These are phyloP conservation scores for Craseonycteris thonglongyai DNA, from an alignment of 2,113 vertebrate species.

Conservation along the genomic window DNA sequence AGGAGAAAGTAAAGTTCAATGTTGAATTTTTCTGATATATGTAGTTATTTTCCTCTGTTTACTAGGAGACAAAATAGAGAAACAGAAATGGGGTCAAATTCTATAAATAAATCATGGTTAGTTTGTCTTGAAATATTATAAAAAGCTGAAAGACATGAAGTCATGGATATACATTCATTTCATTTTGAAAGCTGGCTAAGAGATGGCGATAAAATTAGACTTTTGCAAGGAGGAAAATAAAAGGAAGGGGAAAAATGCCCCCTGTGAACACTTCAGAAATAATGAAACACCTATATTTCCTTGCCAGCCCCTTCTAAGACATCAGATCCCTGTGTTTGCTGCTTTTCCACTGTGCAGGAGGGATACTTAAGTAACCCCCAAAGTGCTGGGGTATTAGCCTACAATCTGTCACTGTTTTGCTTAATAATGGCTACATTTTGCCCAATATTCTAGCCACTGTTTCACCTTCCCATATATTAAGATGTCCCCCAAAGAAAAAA, in stretches of 20 bases:
- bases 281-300: conserved; percentile 17
- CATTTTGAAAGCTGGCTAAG: conserved; percentile 48
- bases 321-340: neutral
- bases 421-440: conserved; percentile 10
- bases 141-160: conserved; percentile 57
- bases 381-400: neutral
- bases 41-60: conserved; percentile 55
- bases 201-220: conserved; percentile 29
- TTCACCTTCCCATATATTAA: conserved; percentile 17
- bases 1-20: conserved; percentile 64
- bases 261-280: conserved; percentile 18
- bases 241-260: neutral
- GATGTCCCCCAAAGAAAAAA: conserved; percentile 33
- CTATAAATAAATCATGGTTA: conserved; percentile 63
- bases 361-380: neutral
- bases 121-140: conserved; percentile 57
- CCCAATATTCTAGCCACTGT: neutral
- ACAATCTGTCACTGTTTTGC: neutral
- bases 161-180: conserved; percentile 50
- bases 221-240: conserved; percentile 24
- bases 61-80: conserved; percentile 61
- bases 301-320: neutral
- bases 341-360: neutral
- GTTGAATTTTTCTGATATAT: conserved; percentile 64
- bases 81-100: conserved; percentile 46